Evolutionary conservation across 1,140 invertebrate genomes (phyloP).

Genomic region (Magallana ariakensis): DNA sequence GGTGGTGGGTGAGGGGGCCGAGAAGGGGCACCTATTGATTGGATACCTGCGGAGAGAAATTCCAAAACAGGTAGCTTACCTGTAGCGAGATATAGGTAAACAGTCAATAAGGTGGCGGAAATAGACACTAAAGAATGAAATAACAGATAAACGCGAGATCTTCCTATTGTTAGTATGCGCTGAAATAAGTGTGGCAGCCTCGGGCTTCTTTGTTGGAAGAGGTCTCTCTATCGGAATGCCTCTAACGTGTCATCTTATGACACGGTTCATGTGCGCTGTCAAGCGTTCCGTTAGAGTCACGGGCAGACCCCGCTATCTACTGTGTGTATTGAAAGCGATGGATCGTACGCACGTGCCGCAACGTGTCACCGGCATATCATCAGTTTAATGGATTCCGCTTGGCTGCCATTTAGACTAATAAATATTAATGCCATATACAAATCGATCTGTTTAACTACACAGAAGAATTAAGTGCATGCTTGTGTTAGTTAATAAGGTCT

Average conservation of each 20-base stretch:
- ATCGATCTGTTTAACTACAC: constrained; percentile 18
- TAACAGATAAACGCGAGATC: not conserved
- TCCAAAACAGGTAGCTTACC: constrained; percentile 5
- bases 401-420: constrained; percentile 22
- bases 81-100: not conserved
- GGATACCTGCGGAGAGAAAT: not conserved
- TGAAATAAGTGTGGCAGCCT: not conserved
- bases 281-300: constrained; percentile 7
- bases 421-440: constrained; percentile 29
- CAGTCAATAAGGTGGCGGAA: not conserved
- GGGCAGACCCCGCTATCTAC: not conserved
- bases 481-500: not conserved
- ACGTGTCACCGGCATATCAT: constrained; percentile 22
- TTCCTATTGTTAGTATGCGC: not conserved
- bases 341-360: constrained; percentile 2
- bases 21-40: not conserved
- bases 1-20: constrained; percentile 29
- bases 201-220: not conserved
- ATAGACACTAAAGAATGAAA: not conserved
- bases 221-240: constrained; percentile 13
- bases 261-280: constrained; percentile 19
- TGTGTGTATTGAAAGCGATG: not conserved
- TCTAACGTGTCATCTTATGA: constrained; percentile 14
- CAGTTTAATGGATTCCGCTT: constrained; percentile 9
- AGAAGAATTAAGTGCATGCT: constrained; percentile 3